Evolutionary conservation across 1,140 invertebrate species (phyloP), one percentile per base, ranked within the genome.

Genomic region (Procambarus clarkii): DNA sequence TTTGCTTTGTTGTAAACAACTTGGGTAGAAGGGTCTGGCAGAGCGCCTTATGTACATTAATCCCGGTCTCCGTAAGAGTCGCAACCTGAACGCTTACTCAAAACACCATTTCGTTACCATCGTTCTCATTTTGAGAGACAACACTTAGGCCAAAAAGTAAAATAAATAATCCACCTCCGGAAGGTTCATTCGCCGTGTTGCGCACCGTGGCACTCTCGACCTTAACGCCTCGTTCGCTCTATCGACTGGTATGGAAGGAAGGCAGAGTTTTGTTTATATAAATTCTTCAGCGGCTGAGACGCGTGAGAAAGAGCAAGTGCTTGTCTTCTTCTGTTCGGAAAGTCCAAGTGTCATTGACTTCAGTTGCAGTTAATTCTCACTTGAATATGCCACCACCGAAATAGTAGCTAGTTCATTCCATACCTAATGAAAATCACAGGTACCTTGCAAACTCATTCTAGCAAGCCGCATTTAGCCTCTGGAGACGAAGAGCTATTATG

Each of bases 241-340:
- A 71, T 69, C 83, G 83, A 48, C 60, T 85, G 9, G 44, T 85
- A 71, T 71, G 69, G 83, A 71, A 71, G 83, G 50, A 74, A 85
- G 83, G 83, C 69, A 85, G 74, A 85, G 83, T 85, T 85, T 85
- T 85, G 83, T 85, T 85, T 85, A 74, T 85, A 85, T 85, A 85
- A 85, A 85, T 85, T 85, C 83, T 85, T 85, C 83, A 48, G 45
- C 46, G 48, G 83, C 46, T 85, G 83, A 85, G 83, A 85, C 83
- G 83, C 83, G 83, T 85, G 83, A 85, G 83, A 85, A 85, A 85
- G 83, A 85, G 83, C 83, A 85, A 85, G 83, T 85, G 83, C 83
- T 85, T 85, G 83, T 85, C 34, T 85, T 85, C 64, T 69, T 85
- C 69, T 69, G 83, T 85, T 45, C 83, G 83, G 48, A 74, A n/a